These are phyloP conservation scores for Biston betularia DNA, from an alignment of 2,888 invertebrate species.

Conservation along the genomic window DNA sequence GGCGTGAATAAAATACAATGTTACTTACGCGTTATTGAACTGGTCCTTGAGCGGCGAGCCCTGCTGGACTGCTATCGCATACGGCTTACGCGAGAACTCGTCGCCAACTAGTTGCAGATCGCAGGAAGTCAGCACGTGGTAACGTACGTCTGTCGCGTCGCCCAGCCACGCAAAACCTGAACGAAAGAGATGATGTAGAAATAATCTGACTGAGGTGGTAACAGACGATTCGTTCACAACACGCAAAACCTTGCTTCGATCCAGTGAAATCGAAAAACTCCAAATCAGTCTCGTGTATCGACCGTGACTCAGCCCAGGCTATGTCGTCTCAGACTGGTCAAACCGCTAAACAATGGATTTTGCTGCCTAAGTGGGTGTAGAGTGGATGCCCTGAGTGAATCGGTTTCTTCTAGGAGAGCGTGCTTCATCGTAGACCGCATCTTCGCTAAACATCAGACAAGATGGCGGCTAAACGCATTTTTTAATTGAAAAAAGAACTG, in stretches of 20 bases:
- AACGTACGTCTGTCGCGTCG: conserved; percentile 95
- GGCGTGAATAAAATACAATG: not conserved
- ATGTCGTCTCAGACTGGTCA: too few species aligned
- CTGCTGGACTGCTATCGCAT: conserved; percentile 98
- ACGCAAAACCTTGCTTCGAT: too few species aligned
- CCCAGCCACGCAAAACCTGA: conserved; percentile 96
- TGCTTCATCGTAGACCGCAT: too few species aligned
- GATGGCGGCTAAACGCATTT: too few species aligned
- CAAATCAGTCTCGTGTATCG: too few species aligned
- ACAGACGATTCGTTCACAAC: not conserved
- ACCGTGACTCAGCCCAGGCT: not conserved
- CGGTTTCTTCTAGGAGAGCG: too few species aligned
- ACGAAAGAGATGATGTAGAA: not conserved
- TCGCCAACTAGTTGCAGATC: conserved; percentile 97
- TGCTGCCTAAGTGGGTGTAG: too few species aligned
- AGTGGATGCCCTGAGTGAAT: too few species aligned
- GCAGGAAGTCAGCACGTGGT: conserved; percentile 92
- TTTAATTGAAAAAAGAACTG: too few species aligned
- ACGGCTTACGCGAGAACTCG: conserved; percentile 98
- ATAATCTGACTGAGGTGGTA: not conserved
- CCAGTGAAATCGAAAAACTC: too few species aligned
- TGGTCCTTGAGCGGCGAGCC: conserved; percentile 97
- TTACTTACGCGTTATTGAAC: conserved; percentile 96
- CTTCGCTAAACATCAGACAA: too few species aligned
- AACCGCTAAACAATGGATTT: too few species aligned